These are phyloP conservation scores for Tadarida brasiliensis DNA, from an alignment of 2,797 vertebrate genomes.

Conservation along the genomic window DNA sequence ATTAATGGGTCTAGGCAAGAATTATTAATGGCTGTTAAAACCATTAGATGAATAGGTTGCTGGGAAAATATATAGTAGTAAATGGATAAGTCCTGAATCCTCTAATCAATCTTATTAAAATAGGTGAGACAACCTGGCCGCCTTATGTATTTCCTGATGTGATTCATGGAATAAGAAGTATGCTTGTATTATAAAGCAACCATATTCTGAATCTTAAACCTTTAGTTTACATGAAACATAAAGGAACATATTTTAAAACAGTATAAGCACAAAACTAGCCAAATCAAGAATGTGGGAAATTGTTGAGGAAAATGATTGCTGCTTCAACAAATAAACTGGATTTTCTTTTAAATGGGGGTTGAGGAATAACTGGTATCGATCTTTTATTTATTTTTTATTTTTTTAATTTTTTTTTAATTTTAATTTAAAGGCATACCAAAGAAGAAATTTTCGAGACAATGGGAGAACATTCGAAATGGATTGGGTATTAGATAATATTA, in stretches of 20 bases:
- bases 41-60: conserved; percentile 3
- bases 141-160: background rate
- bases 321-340: background rate
- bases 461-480: background rate
- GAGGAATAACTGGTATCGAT: background rate
- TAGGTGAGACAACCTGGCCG: background rate
- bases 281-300: background rate
- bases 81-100: background rate
- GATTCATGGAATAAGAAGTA: background rate
- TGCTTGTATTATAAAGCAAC: background rate
- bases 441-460: background rate
- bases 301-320: conserved; percentile 19
- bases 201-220: background rate
- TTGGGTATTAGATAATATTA: background rate
- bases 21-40: background rate
- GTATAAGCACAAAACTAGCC: background rate
- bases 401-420: background rate
- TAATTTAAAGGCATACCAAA: background rate
- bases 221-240: conserved; percentile 10
- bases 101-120: background rate
- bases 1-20: background rate
- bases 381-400: no score
- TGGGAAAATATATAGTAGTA: background rate
- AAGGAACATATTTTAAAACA: background rate
- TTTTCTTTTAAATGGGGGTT: background rate